Conservation (phyloP, 2,888 invertebrate species). For the Mycogona germanica region DNA sequence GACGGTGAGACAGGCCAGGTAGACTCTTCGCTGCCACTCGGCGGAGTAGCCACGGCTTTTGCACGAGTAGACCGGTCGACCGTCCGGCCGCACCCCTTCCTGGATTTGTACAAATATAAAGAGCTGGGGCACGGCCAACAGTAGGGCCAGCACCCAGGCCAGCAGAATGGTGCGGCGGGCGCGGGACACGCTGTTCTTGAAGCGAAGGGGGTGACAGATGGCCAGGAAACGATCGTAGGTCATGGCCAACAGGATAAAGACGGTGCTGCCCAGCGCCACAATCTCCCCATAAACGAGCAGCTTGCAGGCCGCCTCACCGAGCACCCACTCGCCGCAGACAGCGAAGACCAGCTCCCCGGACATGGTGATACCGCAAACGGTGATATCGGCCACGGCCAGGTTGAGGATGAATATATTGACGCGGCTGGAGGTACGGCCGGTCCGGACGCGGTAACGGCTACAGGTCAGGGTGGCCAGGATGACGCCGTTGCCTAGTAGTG, state of each 20-base stretch:
- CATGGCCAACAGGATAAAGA: slow-evolving; percentile 37
- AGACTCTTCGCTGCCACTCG: slow-evolving; percentile 36
- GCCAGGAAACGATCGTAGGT: slow-evolving; percentile 36
- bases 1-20: slow-evolving; percentile 36
- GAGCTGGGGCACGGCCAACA: slow-evolving; percentile 35
- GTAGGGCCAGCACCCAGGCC: slow-evolving; percentile 34
- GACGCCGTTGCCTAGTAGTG: slow-evolving; percentile 34
- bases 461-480: slow-evolving; percentile 35
- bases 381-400: slow-evolving; percentile 36
- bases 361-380: slow-evolving; percentile 36
- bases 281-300: slow-evolving; percentile 35
- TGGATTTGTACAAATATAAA: slow-evolving; percentile 34
- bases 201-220: slow-evolving; percentile 34
- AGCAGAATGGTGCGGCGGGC: slow-evolving; percentile 33
- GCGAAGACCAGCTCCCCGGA: slow-evolving; percentile 37
- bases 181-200: slow-evolving; percentile 27
- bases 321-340: slow-evolving; percentile 37
- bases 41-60: slow-evolving; percentile 35
- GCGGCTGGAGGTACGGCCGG: slow-evolving; percentile 30
- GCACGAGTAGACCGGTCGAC: slow-evolving; percentile 31
- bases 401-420: slow-evolving; percentile 39
- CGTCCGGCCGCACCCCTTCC: slow-evolving; percentile 30
- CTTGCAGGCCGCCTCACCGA: slow-evolving; percentile 35
- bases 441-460: slow-evolving; percentile 30
- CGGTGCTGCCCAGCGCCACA: slow-evolving; percentile 36